Percentiles rank a stretch among this genome's conserved stretches.
Evolutionary conservation across 35 echinoderm and acorn worm genomes (phyloP).

Genomic region (Ptychodera flava): DNA sequence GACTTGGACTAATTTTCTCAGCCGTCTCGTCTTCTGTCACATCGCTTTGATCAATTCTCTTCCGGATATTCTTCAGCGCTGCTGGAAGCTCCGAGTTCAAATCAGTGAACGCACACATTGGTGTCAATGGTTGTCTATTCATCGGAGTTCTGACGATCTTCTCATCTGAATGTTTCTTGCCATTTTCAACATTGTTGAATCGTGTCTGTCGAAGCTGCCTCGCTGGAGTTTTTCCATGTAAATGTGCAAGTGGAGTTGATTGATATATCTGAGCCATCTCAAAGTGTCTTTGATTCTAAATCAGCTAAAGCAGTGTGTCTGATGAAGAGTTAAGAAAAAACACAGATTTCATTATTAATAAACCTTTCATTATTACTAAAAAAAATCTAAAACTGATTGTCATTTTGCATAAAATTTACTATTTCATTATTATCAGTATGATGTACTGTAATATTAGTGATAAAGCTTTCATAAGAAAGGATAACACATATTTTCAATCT

Average conservation of each 20-base stretch:
- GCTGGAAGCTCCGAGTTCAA: not conserved
- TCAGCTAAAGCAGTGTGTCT: too few species aligned
- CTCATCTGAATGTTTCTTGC: not conserved
- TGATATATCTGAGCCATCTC: not conserved
- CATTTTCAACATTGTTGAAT: not conserved
- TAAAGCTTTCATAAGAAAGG: too few species aligned
- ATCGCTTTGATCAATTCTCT: not conserved
- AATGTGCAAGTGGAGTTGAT: not conserved
- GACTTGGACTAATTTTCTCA: conserved; percentile 3
- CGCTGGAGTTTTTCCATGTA: not conserved
- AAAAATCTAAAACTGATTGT: too few species aligned
- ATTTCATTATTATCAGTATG: too few species aligned
- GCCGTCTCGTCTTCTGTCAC: not conserved
- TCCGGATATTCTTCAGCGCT: not conserved
- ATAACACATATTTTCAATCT: too few species aligned
- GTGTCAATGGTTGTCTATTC: not conserved
- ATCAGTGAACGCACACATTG: not conserved
- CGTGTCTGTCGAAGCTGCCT: not conserved
- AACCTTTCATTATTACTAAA: too few species aligned
- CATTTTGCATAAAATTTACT: too few species aligned
- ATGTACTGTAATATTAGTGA: too few species aligned
- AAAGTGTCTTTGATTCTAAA: too few species aligned
- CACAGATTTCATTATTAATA: too few species aligned
- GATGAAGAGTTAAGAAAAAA: too few species aligned
- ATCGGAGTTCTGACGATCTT: not conserved